Conservation (phyloP, 2,888 invertebrate genomes). For the Xiphydria camelus region DNA sequence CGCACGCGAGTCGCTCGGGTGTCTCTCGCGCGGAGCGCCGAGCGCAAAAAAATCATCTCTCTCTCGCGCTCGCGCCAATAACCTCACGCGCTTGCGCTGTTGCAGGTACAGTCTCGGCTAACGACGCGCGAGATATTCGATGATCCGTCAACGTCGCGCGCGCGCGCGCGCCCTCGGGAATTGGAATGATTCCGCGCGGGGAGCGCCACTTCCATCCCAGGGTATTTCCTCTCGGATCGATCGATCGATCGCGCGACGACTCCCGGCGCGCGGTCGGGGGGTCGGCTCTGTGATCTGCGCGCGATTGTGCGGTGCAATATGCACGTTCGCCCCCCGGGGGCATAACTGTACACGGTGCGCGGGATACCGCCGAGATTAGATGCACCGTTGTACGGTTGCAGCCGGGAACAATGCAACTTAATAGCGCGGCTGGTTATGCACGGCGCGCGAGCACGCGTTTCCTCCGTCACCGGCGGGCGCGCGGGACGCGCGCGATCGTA, state of each 20-base stretch:
- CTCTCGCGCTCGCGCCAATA: slow-evolving; percentile 25
- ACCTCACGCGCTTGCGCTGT: slow-evolving; percentile 24
- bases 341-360: slow-evolving; percentile 46
- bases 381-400: slow-evolving; percentile 48
- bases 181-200: slow-evolving; percentile 32
- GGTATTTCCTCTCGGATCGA: too few species aligned
- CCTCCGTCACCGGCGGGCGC: too few species aligned
- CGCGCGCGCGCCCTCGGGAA: too few species aligned
- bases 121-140: slow-evolving; percentile 41
- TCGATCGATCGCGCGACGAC: slow-evolving; percentile 47
- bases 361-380: slow-evolving; percentile 44
- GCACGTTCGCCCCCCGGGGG: slow-evolving; percentile 37
- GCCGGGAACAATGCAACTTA: slow-evolving; percentile 42
- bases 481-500: slow-evolving; percentile 2
- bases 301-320: slow-evolving; percentile 15
- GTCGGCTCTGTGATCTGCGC: slow-evolving; percentile 48
- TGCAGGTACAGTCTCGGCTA: slow-evolving; percentile 40
- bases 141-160: slow-evolving; percentile 40
- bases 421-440: slow-evolving; percentile 36
- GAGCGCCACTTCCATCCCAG: neutral
- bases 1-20: slow-evolving; percentile 3
- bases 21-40: slow-evolving; percentile 6
- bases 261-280: slow-evolving; percentile 32
- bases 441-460: too few species aligned
- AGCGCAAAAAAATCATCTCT: too few species aligned